phyloP scores from a whole-genome alignment of 2,888 invertebrate species.

The Eilema depressum region DNA sequence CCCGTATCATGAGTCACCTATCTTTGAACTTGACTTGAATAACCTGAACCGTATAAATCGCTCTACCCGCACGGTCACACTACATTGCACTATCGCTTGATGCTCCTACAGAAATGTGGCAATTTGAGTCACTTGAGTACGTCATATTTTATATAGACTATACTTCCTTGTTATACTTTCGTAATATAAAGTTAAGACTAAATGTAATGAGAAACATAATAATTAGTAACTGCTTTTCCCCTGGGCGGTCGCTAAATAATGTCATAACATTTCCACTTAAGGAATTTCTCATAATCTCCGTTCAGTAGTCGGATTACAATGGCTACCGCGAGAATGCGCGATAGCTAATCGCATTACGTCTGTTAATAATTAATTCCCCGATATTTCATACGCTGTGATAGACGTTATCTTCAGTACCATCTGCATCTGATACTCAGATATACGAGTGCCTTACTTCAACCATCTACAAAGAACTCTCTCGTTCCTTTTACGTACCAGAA shows the following conservation, averaged over 20 bases:
- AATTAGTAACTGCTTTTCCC: background rate
- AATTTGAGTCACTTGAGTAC: background rate
- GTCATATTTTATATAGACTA: background rate
- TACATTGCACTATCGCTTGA: background rate
- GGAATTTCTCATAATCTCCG: constrained; percentile 54
- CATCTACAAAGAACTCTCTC: constrained; percentile 57
- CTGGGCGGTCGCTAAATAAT: constrained; percentile 33
- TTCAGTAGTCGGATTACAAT: constrained; percentile 69
- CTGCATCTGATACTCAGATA: constrained; percentile 69
- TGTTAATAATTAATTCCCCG: constrained; percentile 79
- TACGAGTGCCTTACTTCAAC: constrained; percentile 58
- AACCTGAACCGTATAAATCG: background rate
- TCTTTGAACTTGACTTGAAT: constrained; percentile 1
- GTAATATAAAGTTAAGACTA: background rate
- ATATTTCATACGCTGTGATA: constrained; percentile 76
- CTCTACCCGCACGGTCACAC: background rate
- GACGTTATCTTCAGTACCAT: constrained; percentile 75
- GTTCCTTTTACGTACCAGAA: constrained; percentile 31
- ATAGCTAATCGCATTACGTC: constrained; percentile 79
- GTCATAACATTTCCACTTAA: constrained; percentile 46
- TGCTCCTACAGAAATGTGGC: background rate
- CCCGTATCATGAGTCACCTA: background rate
- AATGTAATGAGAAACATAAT: background rate
- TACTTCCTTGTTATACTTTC: background rate
- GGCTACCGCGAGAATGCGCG: constrained; percentile 70